Evolutionary conservation across 2,113 vertebrate species (phyloP).

Genomic region (Anguilla rostrata): DNA sequence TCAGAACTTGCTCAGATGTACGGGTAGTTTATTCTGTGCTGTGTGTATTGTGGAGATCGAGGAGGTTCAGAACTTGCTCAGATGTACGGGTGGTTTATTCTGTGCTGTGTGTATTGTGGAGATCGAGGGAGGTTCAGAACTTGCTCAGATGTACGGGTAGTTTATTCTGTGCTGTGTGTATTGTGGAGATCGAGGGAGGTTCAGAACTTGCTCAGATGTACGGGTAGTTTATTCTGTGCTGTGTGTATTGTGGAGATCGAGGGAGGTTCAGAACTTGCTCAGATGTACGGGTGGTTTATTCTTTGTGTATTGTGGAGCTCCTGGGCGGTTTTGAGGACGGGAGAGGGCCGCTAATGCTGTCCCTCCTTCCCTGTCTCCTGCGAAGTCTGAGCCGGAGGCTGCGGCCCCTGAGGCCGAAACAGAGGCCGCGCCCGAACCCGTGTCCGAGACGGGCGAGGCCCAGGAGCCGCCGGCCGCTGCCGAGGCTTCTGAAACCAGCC

Average conservation of each 20-base stretch:
- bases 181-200: no score
- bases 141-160: no score
- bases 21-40: neutral
- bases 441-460: constrained; percentile 26
- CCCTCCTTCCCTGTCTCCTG: constrained; percentile 30
- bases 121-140: no score
- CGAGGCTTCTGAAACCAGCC: constrained; percentile 38
- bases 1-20: no score
- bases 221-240: neutral
- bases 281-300: no score
- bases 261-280: neutral
- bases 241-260: neutral
- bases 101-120: no score
- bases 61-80: neutral
- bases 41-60: neutral
- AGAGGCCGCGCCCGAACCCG: constrained; percentile 30
- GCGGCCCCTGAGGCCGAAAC: constrained; percentile 42
- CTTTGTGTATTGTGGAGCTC: no score
- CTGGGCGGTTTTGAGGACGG: neutral
- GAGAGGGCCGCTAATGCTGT: constrained; percentile 6
- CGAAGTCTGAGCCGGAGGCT: constrained; percentile 19
- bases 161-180: no score
- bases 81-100: no score
- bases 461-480: constrained; percentile 8
- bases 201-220: no score